A percentile compares a stretch with the other conserved stretches of the same genome.
Conservation (phyloP, 2,888 invertebrate genomes). For the Trichogramma dendrolimi region DNA sequence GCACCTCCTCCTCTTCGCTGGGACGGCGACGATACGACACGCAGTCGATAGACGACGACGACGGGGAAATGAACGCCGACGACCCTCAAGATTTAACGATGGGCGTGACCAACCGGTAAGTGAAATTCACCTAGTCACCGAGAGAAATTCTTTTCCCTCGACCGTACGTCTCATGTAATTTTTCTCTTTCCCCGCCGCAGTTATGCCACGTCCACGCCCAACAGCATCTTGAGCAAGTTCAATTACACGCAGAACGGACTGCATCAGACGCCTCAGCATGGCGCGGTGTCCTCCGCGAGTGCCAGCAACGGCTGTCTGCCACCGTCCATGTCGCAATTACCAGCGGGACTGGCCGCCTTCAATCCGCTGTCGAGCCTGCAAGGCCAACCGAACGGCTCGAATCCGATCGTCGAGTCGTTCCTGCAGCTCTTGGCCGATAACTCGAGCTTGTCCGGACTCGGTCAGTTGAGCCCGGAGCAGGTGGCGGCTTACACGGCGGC, state of each 20-base stretch:
- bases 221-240: slow-evolving; percentile 49
- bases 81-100: slow-evolving; percentile 74
- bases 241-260: no score
- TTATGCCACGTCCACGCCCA: slow-evolving; percentile 62
- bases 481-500: slow-evolving; percentile 63
- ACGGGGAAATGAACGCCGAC: no score
- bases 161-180: no score
- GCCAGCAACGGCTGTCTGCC: slow-evolving; percentile 61
- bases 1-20: slow-evolving; percentile 51
- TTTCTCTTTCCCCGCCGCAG: background rate
- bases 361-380: slow-evolving; percentile 50
- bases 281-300: slow-evolving; percentile 58
- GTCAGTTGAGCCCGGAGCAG: slow-evolving; percentile 61
- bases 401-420: slow-evolving; percentile 78
- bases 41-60: no score
- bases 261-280: background rate
- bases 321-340: slow-evolving; percentile 39
- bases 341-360: slow-evolving; percentile 46
- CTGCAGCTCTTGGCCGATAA: slow-evolving; percentile 84
- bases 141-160: no score
- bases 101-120: slow-evolving; percentile 56
- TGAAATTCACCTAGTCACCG: background rate
- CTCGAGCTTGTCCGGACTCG: slow-evolving; percentile 61
- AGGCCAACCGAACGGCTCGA: slow-evolving; percentile 52
- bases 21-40: slow-evolving; percentile 64